Evolutionary conservation across 2,113 vertebrate species (phyloP).

Genomic region (Mirza zaza): DNA sequence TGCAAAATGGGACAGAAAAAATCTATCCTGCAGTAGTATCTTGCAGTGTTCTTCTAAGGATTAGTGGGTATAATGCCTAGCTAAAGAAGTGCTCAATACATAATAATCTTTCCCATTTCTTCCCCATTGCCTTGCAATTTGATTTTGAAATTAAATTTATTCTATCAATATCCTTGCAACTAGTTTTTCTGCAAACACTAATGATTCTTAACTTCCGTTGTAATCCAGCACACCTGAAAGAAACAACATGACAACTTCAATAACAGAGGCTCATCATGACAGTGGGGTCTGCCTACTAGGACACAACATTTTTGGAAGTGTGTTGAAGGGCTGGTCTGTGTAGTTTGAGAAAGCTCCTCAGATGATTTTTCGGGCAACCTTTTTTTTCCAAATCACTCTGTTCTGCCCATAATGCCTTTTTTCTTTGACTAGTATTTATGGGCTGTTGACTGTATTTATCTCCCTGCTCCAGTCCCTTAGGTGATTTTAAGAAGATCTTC

Average conservation of each 20-base stretch:
- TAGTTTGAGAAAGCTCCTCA: neutral
- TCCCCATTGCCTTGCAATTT: neutral
- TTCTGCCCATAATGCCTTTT: neutral
- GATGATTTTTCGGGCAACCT: neutral
- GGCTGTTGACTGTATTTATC: neutral
- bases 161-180: neutral
- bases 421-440: neutral
- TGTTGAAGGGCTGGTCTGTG: neutral
- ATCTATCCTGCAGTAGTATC: too few species aligned
- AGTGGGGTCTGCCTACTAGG: neutral
- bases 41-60: neutral
- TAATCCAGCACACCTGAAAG: neutral
- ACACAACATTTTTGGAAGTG: neutral
- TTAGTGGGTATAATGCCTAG: neutral
- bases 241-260: neutral
- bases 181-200: neutral
- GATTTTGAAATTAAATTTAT: conserved; percentile 26
- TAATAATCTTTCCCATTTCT: neutral
- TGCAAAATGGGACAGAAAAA: neutral
- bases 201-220: neutral
- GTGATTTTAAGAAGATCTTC: conserved; percentile 4
- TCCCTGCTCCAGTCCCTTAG: neutral
- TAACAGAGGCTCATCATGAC: neutral
- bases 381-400: neutral
- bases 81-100: neutral